These are phyloP conservation scores for Tromatobia lineatoria DNA, from an alignment of 2,888 invertebrate genomes.

Conservation along the genomic window DNA sequence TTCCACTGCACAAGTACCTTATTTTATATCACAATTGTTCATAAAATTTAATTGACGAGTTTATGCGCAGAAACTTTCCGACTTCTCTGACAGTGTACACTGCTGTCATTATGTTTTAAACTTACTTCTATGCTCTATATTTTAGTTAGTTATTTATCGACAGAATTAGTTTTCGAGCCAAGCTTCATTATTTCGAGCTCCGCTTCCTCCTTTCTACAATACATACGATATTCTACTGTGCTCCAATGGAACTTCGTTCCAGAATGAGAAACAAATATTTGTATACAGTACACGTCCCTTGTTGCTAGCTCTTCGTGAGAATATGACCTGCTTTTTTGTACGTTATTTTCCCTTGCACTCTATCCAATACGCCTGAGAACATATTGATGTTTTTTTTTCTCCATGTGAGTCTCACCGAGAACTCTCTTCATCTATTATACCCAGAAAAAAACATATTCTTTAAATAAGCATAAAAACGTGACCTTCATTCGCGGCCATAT, in stretches of 20 bases:
- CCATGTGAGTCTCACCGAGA: neutral
- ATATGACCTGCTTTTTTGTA: neutral
- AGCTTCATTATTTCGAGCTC: neutral
- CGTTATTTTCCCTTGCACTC: neutral
- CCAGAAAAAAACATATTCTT: too few species aligned
- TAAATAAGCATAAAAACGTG: too few species aligned
- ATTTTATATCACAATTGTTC: too few species aligned
- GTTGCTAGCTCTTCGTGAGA: neutral
- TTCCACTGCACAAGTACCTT: too few species aligned
- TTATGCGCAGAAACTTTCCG: too few species aligned
- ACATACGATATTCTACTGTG: neutral
- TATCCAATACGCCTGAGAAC: neutral
- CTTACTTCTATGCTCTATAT: neutral
- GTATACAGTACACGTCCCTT: neutral
- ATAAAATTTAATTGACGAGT: too few species aligned
- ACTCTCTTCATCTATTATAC: neutral
- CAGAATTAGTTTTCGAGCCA: neutral
- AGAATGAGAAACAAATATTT: neutral
- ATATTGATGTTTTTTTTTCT: neutral
- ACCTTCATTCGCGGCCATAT: too few species aligned
- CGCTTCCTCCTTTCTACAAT: neutral
- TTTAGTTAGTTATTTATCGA: neutral
- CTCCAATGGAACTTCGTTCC: neutral
- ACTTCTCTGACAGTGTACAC: too few species aligned
- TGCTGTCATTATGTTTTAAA: too few species aligned